These are phyloP conservation scores for Germaria angustata DNA, from an alignment of 2,888 invertebrate genomes.

Conservation along the genomic window DNA sequence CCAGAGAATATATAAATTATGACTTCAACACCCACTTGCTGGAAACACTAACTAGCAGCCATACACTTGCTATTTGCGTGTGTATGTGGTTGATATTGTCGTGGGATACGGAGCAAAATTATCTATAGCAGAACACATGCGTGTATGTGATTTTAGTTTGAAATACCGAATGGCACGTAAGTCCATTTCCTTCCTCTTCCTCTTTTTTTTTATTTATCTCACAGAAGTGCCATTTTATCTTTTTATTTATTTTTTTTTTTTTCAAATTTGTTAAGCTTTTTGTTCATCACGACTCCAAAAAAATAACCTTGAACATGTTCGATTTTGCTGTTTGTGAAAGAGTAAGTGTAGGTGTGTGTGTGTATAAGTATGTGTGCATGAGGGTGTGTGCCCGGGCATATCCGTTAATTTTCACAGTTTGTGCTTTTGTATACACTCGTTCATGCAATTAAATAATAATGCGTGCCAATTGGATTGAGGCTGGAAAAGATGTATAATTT, in stretches of 20 bases:
- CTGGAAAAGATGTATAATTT: neutral
- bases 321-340: neutral
- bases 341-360: neutral
- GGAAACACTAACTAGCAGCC: neutral
- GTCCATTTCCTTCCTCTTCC: too few species aligned
- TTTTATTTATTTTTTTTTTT: slow-evolving; percentile 7
- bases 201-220: slow-evolving; percentile 25
- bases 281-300: neutral
- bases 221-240: neutral
- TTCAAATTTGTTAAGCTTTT: neutral
- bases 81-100: neutral
- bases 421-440: neutral
- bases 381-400: neutral
- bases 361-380: neutral
- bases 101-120: neutral
- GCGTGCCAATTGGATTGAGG: slow-evolving; percentile 13
- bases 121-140: neutral
- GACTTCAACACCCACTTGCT: slow-evolving; percentile 41
- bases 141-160: slow-evolving; percentile 16
- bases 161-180: neutral
- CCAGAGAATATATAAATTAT: slow-evolving; percentile 41
- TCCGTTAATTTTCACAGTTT: slow-evolving; percentile 5
- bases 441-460: slow-evolving; percentile 1
- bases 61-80: neutral
- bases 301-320: slow-evolving; percentile 27